These are phyloP conservation scores for Drosophila athabasca DNA, from an alignment of 1,140 invertebrate genomes.

Conservation along the genomic window DNA sequence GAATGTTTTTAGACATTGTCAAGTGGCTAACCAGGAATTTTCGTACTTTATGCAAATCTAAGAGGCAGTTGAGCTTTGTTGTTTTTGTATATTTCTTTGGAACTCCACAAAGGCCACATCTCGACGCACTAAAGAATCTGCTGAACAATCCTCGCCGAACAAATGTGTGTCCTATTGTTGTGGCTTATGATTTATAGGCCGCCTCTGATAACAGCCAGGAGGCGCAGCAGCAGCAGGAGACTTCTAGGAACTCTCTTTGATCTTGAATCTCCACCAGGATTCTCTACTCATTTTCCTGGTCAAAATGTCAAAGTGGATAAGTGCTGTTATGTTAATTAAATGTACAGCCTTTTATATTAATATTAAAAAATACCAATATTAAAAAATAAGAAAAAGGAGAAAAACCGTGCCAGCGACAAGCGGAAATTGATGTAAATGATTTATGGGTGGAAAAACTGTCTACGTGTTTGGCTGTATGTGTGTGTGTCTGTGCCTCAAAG, in stretches of 20 bases:
- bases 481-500: slow-evolving; percentile 39
- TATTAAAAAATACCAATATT: slow-evolving; percentile 48
- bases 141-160: slow-evolving; percentile 8
- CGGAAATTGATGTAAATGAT: slow-evolving; percentile 81
- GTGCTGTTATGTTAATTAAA: slow-evolving; percentile 77
- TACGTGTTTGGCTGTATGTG: slow-evolving; percentile 15
- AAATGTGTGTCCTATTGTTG: slow-evolving; percentile 60
- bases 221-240: neutral
- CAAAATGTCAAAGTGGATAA: slow-evolving; percentile 36
- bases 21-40: slow-evolving; percentile 69
- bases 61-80: slow-evolving; percentile 19
- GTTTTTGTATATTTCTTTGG: slow-evolving; percentile 33
- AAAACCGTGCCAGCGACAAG: slow-evolving; percentile 47
- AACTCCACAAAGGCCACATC: slow-evolving; percentile 43
- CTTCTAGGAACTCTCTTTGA: slow-evolving; percentile 46
- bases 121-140: slow-evolving; percentile 10
- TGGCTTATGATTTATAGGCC: slow-evolving; percentile 64
- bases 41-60: slow-evolving; percentile 77
- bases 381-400: neutral
- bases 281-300: slow-evolving; percentile 30
- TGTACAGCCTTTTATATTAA: slow-evolving; percentile 73
- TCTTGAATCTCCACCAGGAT: neutral
- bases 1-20: slow-evolving; percentile 77
- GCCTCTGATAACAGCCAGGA: slow-evolving; percentile 30
- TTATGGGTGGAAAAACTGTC: slow-evolving; percentile 61